Base-by-base conservation (phyloP, 2,797 vertebrate species). In the Mus spretus region DNA sequence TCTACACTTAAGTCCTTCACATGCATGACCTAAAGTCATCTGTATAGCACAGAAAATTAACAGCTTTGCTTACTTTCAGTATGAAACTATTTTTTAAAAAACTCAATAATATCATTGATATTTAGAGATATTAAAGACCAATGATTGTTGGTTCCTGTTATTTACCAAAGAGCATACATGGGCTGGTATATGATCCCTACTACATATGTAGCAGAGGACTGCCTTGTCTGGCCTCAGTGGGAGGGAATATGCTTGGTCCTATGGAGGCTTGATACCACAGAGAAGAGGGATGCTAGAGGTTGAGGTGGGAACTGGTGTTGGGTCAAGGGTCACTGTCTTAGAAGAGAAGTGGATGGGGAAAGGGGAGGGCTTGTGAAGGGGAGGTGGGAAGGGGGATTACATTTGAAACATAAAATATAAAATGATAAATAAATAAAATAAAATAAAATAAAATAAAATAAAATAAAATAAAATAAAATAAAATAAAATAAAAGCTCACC, bases 351-450 rank as follows among this genome's bases (percentile, higher is more conserved):
- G 15, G 3, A 65, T 31, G 12, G 67, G 34, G 34, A 1, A 65
- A n/a, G 14, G 6, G 65, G 14, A 14, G 67, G 15, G 67, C 15
- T 70, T 70, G 6, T n/a, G 15, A 6, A 70, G 13, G 14, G 14
- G 15, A 34, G 1, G 2, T 6, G 1, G 1, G 67, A 70, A 70
- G 15, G 6, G 6, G 2, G 34, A 19, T 70, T 15, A 7, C 15
- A 70, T n/a, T 70, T 70, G 14, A 70, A n/a, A 17, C 7, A 6
- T n/a, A n/a, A 70, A 67, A 15, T 34, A n/a, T 70, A 70, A 70
- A 70, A 70, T 70, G n/a, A 70, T 70, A 17, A 70, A n/a, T 19
- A 70, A 19, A n/a, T 70, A 8, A 70, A 70, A 34, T 34, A 26
- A 70, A n/a, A n/a, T n/a, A n/a, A n/a, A n/a, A n/a, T n/a, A n/a